These are phyloP conservation scores for Cephus rjabovi DNA, from an alignment of 2,888 invertebrate species.

Conservation along the genomic window DNA sequence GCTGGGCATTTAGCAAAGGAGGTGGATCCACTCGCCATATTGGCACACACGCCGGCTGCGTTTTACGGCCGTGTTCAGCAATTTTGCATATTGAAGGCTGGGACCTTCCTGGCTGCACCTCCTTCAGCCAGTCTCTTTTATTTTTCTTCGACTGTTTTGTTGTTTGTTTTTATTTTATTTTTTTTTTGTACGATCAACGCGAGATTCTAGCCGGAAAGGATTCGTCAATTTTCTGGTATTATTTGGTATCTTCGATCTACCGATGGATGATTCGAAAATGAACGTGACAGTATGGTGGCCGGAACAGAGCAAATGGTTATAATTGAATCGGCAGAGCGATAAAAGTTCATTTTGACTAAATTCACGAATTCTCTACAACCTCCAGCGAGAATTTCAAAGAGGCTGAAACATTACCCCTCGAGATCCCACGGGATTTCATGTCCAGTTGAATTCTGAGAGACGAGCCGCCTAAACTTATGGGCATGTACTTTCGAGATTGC, in stretches of 20 bases:
- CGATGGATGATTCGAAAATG: background rate
- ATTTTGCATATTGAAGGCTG: constrained; percentile 57
- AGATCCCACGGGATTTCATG: background rate
- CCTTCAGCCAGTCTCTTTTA: background rate
- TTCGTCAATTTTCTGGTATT: background rate
- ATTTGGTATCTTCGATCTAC: background rate
- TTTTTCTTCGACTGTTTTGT: background rate
- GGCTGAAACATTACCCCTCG: background rate
- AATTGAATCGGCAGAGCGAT: background rate
- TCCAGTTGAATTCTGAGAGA: background rate
- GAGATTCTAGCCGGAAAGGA: background rate
- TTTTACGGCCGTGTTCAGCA: constrained; percentile 63
- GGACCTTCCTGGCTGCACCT: background rate
- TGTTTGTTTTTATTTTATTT: background rate
- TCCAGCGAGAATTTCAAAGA: background rate
- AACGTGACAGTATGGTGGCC: background rate
- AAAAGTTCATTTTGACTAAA: background rate
- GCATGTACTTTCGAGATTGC: background rate
- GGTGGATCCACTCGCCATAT: constrained; percentile 51
- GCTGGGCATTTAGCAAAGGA: constrained; percentile 36
- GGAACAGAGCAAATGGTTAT: background rate
- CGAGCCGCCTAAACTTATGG: background rate
- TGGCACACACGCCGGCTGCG: constrained; percentile 60
- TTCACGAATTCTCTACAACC: background rate
- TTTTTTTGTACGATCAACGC: background rate